Base-by-base conservation (phyloP, 2,113 vertebrate genomes). In the Halichoeres trimaculatus region DNA sequence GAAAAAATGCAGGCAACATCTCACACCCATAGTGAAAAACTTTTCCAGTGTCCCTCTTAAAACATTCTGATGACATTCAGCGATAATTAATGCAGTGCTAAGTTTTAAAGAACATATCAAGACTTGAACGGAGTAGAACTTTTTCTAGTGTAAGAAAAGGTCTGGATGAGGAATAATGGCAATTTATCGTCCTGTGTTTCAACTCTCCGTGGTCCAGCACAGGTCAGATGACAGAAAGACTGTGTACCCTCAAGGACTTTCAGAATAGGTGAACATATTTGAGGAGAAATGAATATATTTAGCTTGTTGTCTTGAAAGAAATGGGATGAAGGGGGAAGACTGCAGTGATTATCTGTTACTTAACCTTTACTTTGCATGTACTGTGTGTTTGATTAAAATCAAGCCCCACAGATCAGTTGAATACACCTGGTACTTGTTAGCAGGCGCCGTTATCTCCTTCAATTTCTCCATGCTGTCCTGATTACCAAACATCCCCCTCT, bases 211-310 rank as follows among this genome's bases (percentile, higher is more conserved):
- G 23, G 41, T 64, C 40, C 70, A 45, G 61, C 19, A 51, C 63
- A 83, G 63, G 71, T 68, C 38, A 24, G 36, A 24, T 81, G 40
- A 78, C 50, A 72, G 57, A 52, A 75, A 17, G 26, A 65, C 10
- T 50, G 34, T 1, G 5, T 26, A 30, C 26, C 13, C 45, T 36
- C 1, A 61, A 52, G 71, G 43, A 70, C 57, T 76, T 52, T 23
- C 38, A 78, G 62, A 45, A 74, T 38, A 55, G 65, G 61, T 23
- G 9, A 38, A 66, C 55, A 38, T 23, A 19, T 43, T 63, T 16
- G 8, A 17, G 38, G 9, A 10, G 3, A 47, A 59, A 60, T 19
- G 8, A 50, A 63, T 64, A 75, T 70, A 55, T 56, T 10, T 13
- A 55, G 26, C 14, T 9, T 30, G n/a, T 2, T 52, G 30, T 60